Conservation (phyloP, 2,888 invertebrate genomes). For the Drosophila peninsularis region DNA sequence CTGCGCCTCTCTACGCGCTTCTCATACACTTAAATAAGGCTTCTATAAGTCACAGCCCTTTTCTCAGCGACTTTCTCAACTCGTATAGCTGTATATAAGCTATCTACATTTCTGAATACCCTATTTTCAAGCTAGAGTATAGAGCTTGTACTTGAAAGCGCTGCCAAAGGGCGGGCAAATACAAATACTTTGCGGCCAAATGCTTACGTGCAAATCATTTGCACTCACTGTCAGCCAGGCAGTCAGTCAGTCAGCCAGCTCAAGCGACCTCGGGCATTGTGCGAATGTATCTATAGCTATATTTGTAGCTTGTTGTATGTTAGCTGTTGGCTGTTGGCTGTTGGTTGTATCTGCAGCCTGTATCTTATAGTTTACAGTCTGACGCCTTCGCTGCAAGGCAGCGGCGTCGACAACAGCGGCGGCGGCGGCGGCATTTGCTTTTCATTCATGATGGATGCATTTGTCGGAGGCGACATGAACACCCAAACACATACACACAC, state of each 20-base stretch:
- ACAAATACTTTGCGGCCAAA: conserved; percentile 55
- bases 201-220: conserved; percentile 64
- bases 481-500: background rate
- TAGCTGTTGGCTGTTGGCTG: conserved; percentile 21
- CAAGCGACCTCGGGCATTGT: conserved; percentile 15
- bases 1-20: no score
- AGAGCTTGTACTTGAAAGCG: conserved; percentile 29
- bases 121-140: background rate
- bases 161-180: conserved; percentile 56
- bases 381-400: conserved; percentile 64
- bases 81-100: background rate
- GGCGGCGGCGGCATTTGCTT: conserved; percentile 37
- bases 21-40: no score
- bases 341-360: conserved; percentile 34
- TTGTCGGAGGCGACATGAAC: conserved; percentile 31
- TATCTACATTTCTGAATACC: background rate
- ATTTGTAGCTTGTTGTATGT: conserved; percentile 30
- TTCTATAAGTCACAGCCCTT: no score
- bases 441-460: conserved; percentile 77
- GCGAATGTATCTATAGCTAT: conserved; percentile 15
- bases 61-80: no score
- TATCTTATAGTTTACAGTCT: conserved; percentile 81
- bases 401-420: conserved; percentile 9
- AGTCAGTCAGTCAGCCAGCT: conserved; percentile 6
- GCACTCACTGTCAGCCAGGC: conserved; percentile 43